A percentile compares a stretch with the other conserved stretches of the same genome.
Conservation (phyloP, 2,797 vertebrate species). For the Manis javanica region DNA sequence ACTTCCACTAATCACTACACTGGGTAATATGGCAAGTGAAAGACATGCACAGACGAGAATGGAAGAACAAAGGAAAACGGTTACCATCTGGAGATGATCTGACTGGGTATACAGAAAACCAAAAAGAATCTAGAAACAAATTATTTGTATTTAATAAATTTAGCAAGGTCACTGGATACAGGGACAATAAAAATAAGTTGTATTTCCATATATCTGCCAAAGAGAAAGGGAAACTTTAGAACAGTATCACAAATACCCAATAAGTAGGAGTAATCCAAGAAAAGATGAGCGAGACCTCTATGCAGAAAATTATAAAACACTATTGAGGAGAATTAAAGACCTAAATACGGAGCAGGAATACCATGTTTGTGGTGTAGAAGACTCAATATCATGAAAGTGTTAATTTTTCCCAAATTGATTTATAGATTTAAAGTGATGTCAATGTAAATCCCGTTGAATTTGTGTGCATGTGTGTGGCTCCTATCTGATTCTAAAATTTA, state of each 20-base stretch:
- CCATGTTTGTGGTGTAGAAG: background rate
- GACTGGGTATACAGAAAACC: background rate
- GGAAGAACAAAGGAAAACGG: background rate
- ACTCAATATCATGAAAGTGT: background rate
- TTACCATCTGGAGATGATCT: background rate
- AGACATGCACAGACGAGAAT: background rate
- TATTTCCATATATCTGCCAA: background rate
- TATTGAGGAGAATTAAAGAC: background rate
- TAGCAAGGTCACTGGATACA: background rate
- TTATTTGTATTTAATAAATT: background rate
- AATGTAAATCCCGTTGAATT: background rate
- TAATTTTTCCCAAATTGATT: background rate
- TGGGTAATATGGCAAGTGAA: background rate
- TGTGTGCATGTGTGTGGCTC: background rate
- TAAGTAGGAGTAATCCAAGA: background rate
- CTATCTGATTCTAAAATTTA: background rate
- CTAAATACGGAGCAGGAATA: background rate
- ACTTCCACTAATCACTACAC: background rate
- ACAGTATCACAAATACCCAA: background rate
- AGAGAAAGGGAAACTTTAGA: slow-evolving; percentile 27
- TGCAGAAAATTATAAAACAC: background rate
- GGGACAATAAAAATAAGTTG: background rate
- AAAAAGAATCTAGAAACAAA: background rate
- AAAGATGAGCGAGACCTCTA: background rate
- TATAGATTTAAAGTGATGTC: background rate